phyloP scores from a whole-genome alignment of 2,888 invertebrate species.

The Harmothoe impar region DNA sequence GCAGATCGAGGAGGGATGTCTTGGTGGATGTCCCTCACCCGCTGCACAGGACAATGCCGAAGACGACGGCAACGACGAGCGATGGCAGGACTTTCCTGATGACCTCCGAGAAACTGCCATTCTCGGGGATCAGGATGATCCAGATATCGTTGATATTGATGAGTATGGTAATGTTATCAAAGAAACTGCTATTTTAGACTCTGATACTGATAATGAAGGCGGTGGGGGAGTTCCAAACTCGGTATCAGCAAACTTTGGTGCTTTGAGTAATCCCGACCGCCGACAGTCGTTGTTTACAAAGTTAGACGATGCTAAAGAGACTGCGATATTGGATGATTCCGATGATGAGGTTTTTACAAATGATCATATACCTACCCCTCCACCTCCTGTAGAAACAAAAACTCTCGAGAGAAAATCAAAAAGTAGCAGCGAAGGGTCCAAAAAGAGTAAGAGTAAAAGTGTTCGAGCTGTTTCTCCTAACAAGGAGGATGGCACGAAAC shows the following conservation, averaged over 20 bases:
- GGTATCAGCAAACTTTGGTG: constrained; percentile 27
- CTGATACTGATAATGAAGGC: constrained; percentile 51
- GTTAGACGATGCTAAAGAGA: constrained; percentile 65
- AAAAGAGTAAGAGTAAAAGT: constrained; percentile 33
- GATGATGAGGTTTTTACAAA: constrained; percentile 63
- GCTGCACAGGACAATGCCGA: neutral
- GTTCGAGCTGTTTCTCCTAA: neutral
- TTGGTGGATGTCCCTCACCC: constrained; percentile 44
- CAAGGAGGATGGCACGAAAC: constrained; percentile 1
- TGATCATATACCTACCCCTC: constrained; percentile 21
- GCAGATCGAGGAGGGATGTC: constrained; percentile 39
- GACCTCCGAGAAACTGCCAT: constrained; percentile 65
- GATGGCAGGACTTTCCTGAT: constrained; percentile 54
- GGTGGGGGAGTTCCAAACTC: neutral
- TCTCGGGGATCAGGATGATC: constrained; percentile 44
- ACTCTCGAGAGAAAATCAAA: constrained; percentile 58
- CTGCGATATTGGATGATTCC: constrained; percentile 60
- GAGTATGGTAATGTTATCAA: constrained; percentile 45
- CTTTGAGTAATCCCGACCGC: constrained; percentile 21
- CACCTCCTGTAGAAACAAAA: constrained; percentile 1
- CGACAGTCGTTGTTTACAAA: constrained; percentile 39
- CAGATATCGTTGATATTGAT: constrained; percentile 53
- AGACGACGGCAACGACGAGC: neutral
- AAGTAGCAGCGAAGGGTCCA: constrained; percentile 18
- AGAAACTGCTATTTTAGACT: constrained; percentile 59